Percentiles rank a stretch among this genome's conserved stretches.
phyloP scores from a whole-genome alignment of 2,888 invertebrate species.

The Clostera curtula region DNA sequence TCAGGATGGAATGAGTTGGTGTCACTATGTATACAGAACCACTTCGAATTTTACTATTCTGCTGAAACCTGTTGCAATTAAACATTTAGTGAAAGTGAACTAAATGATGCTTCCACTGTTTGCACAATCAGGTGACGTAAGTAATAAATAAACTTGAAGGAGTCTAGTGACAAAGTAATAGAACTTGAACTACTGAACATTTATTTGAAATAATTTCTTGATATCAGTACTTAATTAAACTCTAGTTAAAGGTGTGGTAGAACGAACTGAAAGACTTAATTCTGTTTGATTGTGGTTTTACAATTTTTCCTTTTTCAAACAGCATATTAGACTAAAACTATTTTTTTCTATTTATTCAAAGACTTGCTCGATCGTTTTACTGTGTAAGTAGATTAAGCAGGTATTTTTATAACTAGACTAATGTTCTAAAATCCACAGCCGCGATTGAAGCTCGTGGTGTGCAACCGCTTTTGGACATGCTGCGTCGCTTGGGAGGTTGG shows the following conservation, averaged over 20 bases:
- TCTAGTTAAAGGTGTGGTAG: neutral
- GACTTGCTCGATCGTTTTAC: too few relatives aligned
- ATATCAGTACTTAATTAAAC: neutral
- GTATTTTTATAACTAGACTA: neutral
- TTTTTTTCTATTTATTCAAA: too few relatives aligned
- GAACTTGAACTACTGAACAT: neutral
- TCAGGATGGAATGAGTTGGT: too few relatives aligned
- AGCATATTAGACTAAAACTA: too few relatives aligned
- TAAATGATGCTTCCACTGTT: slow-evolving; percentile 42
- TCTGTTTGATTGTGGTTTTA: too few relatives aligned
- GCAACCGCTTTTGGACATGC: slow-evolving; percentile 80
- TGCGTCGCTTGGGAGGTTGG: slow-evolving; percentile 92
- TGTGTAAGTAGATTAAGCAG: too few relatives aligned
- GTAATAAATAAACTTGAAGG: slow-evolving; percentile 22
- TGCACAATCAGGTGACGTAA: slow-evolving; percentile 46
- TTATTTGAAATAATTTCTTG: neutral
- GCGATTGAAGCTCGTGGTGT: slow-evolving; percentile 87
- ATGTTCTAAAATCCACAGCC: slow-evolving; percentile 61
- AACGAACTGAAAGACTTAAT: too few relatives aligned
- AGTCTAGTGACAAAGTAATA: slow-evolving; percentile 1
- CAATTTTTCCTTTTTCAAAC: too few relatives aligned
- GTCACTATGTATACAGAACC: too few relatives aligned
- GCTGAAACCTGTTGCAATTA: slow-evolving; percentile 26
- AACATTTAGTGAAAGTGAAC: slow-evolving; percentile 41
- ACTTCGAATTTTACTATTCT: too few relatives aligned